Evolutionary conservation across 2,797 vertebrate genomes (phyloP).

Genomic region (Champsocephalus esox): DNA sequence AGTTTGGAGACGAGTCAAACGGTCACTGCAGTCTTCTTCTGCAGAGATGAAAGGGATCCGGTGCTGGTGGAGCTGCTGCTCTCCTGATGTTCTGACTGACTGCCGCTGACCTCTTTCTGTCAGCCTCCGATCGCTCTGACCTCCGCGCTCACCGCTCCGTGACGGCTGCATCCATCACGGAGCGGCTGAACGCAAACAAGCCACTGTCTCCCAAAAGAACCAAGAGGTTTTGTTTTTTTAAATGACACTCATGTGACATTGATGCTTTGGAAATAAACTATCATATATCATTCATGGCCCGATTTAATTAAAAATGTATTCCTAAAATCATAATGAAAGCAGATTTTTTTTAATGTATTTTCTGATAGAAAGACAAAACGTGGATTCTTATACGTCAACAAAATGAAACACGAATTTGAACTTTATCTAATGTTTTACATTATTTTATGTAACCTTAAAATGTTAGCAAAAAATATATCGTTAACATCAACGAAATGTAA

Average conservation of each 20-base stretch:
- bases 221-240: background rate
- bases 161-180: slow-evolving; percentile 40
- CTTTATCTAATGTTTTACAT: no score
- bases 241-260: background rate
- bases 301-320: no score
- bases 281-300: no score
- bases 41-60: slow-evolving; percentile 6
- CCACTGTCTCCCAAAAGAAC: background rate
- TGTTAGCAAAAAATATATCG: no score
- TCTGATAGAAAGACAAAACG: no score
- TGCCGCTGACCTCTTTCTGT: slow-evolving; percentile 56
- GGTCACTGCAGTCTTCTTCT: background rate
- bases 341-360: no score
- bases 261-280: background rate
- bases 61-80: background rate
- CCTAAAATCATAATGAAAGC: no score
- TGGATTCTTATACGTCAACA: no score
- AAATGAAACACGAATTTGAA: no score
- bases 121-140: slow-evolving; percentile 36
- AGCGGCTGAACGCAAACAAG: slow-evolving; percentile 54
- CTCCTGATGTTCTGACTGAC: slow-evolving; percentile 27
- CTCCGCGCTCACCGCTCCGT: slow-evolving; percentile 50
- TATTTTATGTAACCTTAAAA: no score
- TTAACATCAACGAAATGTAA: no score
- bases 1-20: background rate